These are phyloP conservation scores for Globia sparganii DNA, from an alignment of 2,888 invertebrate genomes.

Conservation along the genomic window DNA sequence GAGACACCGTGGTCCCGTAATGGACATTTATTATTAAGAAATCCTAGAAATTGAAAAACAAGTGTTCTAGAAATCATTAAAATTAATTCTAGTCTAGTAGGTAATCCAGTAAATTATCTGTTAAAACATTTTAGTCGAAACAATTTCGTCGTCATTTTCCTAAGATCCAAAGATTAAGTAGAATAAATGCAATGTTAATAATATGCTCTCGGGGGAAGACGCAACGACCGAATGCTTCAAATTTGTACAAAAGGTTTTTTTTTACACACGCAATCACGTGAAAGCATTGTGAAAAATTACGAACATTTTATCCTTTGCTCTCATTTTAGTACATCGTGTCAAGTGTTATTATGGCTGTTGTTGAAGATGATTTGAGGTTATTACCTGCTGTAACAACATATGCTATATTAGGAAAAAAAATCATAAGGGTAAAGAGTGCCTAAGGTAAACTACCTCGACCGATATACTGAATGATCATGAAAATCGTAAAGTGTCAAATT, in stretches of 20 bases:
- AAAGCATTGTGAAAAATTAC: conserved; percentile 33
- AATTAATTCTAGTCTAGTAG: background rate
- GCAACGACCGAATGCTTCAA: conserved; percentile 28
- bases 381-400: background rate
- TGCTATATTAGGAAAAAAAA: background rate
- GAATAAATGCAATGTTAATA: conserved; percentile 49
- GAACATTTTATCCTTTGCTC: background rate
- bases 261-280: conserved; percentile 24
- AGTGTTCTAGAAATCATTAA: background rate
- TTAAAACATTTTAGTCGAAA: conserved; percentile 17
- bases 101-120: background rate
- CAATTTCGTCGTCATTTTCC: conserved; percentile 21
- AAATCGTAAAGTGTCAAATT: background rate
- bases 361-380: background rate
- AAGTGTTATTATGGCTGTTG: background rate
- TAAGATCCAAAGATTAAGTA: conserved; percentile 9
- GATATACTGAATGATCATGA: too few species aligned
- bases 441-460: background rate
- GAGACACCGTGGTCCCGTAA: background rate
- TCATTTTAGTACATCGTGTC: background rate
- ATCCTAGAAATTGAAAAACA: background rate
- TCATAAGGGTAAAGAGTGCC: background rate
- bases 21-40: background rate
- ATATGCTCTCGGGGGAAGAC: conserved; percentile 22
- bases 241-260: conserved; percentile 22